phyloP scores from a whole-genome alignment of 1,140 invertebrate genomes.

The Notospermus geniculatus region DNA sequence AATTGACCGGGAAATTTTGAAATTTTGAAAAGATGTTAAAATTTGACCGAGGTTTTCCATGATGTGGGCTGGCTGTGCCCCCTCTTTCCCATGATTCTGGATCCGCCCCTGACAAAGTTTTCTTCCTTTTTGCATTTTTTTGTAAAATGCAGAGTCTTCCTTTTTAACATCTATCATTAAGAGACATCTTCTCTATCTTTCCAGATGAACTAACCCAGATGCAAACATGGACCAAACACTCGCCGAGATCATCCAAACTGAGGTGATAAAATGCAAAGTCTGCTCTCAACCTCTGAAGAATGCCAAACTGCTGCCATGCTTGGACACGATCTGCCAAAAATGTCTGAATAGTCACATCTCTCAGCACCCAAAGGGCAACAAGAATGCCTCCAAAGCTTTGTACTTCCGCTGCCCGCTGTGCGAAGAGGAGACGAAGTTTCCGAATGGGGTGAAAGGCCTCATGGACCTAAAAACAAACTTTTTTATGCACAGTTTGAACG shows the following conservation, averaged over 20 bases:
- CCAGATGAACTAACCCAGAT: too few species aligned
- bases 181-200: too few species aligned
- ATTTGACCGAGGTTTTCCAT: too few species aligned
- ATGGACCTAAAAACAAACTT: conserved; percentile 16
- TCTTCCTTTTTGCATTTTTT: too few species aligned
- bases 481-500: conserved; percentile 32
- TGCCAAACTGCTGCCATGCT: conserved; percentile 41
- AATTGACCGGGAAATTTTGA: too few species aligned
- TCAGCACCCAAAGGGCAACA: conserved; percentile 11
- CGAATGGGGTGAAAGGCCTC: conserved; percentile 14
- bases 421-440: conserved; percentile 27
- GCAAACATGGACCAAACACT: conserved; percentile 18
- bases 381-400: conserved; percentile 6
- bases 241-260: conserved; percentile 33
- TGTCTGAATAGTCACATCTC: conserved; percentile 26
- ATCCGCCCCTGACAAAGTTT: too few species aligned
- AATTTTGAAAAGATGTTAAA: too few species aligned
- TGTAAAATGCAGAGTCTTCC: too few species aligned
- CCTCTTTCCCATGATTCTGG: too few species aligned
- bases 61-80: too few species aligned
- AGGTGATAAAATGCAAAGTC: conserved; percentile 36
- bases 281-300: conserved; percentile 30
- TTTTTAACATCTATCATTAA: too few species aligned
- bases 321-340: conserved; percentile 40
- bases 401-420: conserved; percentile 23